Evolutionary conservation across 2,113 vertebrate species (phyloP).

Genomic region (Boulengeromyrus knoepffleri): DNA sequence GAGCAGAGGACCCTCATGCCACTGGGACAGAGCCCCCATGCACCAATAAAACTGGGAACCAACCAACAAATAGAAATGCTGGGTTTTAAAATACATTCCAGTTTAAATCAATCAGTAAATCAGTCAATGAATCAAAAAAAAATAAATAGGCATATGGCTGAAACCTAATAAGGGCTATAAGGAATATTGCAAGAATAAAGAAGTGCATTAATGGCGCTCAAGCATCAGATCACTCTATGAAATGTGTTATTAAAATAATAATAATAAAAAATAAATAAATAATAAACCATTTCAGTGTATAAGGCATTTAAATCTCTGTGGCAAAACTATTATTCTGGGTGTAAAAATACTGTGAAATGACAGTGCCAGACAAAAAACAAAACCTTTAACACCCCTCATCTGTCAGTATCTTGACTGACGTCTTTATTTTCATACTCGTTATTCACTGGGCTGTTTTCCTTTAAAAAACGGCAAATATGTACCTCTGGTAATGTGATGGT

Average conservation of each 20-base stretch:
- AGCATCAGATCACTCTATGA: background rate
- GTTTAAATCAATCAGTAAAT: background rate
- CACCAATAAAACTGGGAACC: background rate
- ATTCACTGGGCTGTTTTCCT: conserved; percentile 45
- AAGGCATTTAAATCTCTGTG: background rate
- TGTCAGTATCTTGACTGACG: conserved; percentile 56
- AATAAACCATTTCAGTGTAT: background rate
- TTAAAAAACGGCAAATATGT: conserved; percentile 65
- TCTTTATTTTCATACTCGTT: conserved; percentile 58
- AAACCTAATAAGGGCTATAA: background rate
- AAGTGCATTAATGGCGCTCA: background rate
- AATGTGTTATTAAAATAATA: background rate
- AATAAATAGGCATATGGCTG: no score
- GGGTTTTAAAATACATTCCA: background rate
- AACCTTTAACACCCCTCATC: conserved; percentile 43
- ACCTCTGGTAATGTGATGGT: conserved; percentile 64
- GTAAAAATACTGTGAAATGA: conserved; percentile 23
- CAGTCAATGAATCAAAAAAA: no score
- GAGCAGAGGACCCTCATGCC: background rate
- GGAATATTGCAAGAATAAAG: background rate
- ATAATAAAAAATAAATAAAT: background rate
- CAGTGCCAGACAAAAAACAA: conserved; percentile 21
- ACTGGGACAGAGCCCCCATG: background rate
- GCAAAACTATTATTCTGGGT: no score
- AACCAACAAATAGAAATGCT: background rate